Conservation (phyloP, 1,140 invertebrate genomes). For the Watersipora subatra region DNA sequence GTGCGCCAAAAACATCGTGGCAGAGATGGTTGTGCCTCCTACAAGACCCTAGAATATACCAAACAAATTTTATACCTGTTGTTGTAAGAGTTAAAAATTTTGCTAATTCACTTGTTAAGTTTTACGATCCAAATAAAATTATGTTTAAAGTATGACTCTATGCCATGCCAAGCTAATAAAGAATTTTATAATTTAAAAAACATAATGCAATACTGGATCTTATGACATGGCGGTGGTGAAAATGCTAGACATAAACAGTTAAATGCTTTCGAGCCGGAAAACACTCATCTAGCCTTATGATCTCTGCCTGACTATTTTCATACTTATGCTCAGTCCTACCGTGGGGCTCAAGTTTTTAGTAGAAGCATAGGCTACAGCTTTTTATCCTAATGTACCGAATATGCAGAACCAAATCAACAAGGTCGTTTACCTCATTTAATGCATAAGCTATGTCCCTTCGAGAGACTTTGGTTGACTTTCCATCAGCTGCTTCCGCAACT, state of each 20-base stretch:
- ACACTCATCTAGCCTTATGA: too few species aligned
- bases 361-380: too few species aligned
- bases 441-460: slow-evolving; percentile 69
- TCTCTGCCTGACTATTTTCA: too few species aligned
- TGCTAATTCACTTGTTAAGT: neutral
- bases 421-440: slow-evolving; percentile 46
- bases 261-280: too few species aligned
- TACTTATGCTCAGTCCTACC: too few species aligned
- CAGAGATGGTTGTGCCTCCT: slow-evolving; percentile 92
- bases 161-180: neutral
- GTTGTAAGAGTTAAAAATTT: neutral
- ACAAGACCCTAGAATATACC: slow-evolving; percentile 44
- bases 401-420: too few species aligned
- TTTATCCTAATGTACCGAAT: too few species aligned
- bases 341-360: too few species aligned
- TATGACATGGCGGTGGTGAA: neutral
- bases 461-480: slow-evolving; percentile 55
- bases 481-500: slow-evolving; percentile 36
- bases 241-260: too few species aligned
- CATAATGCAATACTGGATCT: neutral
- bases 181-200: neutral
- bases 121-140: neutral
- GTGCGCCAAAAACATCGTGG: slow-evolving; percentile 73
- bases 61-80: neutral
- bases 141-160: slow-evolving; percentile 5